Conservation (phyloP, 2,113 vertebrate species). For the Sphaerodactylus townsendi region DNA sequence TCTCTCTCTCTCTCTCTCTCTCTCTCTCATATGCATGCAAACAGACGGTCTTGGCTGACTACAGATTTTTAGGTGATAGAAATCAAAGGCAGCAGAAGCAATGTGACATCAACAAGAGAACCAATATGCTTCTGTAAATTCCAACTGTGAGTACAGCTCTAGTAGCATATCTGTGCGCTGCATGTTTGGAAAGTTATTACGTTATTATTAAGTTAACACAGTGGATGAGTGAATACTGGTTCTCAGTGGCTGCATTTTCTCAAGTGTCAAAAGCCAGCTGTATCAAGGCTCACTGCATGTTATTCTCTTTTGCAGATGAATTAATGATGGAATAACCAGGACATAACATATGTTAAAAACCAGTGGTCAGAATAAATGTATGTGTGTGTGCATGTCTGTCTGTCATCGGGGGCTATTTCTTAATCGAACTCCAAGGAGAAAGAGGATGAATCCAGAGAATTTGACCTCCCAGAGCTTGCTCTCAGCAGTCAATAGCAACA, state of each 20-base stretch:
- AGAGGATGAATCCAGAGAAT: slow-evolving; percentile 64
- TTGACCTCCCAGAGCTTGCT: slow-evolving; percentile 75
- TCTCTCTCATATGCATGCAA: neutral
- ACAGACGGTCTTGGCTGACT: neutral
- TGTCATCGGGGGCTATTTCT: neutral
- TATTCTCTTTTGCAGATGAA: slow-evolving; percentile 46
- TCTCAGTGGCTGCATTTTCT: slow-evolving; percentile 43
- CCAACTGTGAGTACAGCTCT: slow-evolving; percentile 69
- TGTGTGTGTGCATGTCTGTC: neutral
- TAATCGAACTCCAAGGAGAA: slow-evolving; percentile 38
- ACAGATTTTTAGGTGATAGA: slow-evolving; percentile 57
- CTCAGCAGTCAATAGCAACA: slow-evolving; percentile 69
- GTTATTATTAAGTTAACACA: slow-evolving; percentile 33
- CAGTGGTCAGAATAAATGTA: slow-evolving; percentile 25
- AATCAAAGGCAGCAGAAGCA: slow-evolving; percentile 27
- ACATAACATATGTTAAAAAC: slow-evolving; percentile 44
- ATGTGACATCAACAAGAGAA: slow-evolving; percentile 52
- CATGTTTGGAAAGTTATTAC: slow-evolving; percentile 52
- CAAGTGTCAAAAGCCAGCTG: slow-evolving; percentile 40
- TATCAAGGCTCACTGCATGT: slow-evolving; percentile 40
- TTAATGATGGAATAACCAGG: slow-evolving; percentile 40
- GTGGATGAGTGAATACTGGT: slow-evolving; percentile 26
- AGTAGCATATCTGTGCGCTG: slow-evolving; percentile 49
- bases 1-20: slow-evolving; percentile 27
- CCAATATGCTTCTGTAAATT: slow-evolving; percentile 43